phyloP scores from a whole-genome alignment of 2,797 vertebrate genomes.

The Tolypeutes matacus region DNA sequence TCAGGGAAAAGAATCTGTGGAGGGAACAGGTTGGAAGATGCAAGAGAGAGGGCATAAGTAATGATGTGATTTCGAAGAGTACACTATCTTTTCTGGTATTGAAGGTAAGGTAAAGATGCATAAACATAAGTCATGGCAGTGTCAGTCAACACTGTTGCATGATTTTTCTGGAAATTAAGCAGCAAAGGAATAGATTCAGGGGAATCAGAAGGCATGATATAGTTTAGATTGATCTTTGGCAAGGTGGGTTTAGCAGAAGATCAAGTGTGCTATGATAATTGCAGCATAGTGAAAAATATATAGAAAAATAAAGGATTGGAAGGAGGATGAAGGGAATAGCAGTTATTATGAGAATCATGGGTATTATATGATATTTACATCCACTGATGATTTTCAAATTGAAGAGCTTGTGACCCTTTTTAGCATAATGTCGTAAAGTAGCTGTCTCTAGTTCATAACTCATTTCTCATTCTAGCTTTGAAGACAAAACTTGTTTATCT shows the following conservation, averaged over 20 bases:
- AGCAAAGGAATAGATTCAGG: neutral
- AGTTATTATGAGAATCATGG: neutral
- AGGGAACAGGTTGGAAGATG: neutral
- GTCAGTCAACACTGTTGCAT: neutral
- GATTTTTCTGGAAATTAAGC: neutral
- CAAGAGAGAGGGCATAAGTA: neutral
- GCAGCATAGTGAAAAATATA: neutral
- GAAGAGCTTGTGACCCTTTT: neutral
- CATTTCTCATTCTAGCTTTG: neutral
- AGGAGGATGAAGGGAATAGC: neutral
- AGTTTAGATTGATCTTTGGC: neutral
- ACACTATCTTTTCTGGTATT: constrained; percentile 4
- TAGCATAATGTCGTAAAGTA: neutral
- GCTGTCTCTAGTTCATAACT: neutral
- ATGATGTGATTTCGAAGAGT: neutral
- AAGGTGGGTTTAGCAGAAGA: neutral
- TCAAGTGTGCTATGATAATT: neutral
- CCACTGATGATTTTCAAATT: neutral
- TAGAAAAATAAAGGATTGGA: neutral
- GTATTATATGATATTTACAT: neutral
- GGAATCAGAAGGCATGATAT: neutral
- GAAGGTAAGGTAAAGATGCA: neutral
- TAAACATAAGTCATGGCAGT: neutral
- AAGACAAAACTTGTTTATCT: neutral
- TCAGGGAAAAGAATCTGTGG: neutral